Conservation (phyloP, 2,888 invertebrate species). For the Lypha dubia region DNA sequence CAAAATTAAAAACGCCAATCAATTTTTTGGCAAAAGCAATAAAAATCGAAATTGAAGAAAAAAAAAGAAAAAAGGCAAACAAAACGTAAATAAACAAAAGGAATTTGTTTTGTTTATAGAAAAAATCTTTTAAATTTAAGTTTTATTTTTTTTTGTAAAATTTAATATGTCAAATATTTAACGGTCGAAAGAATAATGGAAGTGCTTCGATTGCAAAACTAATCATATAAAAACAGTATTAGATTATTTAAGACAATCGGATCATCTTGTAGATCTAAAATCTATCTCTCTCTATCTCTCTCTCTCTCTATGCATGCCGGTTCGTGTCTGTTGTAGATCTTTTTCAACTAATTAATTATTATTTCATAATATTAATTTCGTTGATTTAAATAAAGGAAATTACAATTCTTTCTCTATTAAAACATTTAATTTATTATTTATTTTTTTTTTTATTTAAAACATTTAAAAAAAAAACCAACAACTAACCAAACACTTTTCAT, state of each 20-base stretch:
- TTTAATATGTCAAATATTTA: constrained; percentile 35
- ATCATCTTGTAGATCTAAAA: no score
- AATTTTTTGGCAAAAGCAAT: constrained; percentile 28
- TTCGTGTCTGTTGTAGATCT: not conserved
- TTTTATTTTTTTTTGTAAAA: no score
- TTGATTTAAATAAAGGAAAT: constrained; percentile 51
- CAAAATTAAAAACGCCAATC: constrained; percentile 1
- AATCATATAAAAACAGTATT: no score
- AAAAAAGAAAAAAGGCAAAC: constrained; percentile 3
- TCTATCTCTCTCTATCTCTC: no score
- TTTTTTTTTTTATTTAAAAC: constrained; percentile 27
- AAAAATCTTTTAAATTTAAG: no score
- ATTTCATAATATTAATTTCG: constrained; percentile 57
- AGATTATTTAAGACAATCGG: no score
- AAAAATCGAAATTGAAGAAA: not conserved
- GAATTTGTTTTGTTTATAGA: not conserved
- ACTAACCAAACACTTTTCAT: constrained; percentile 16
- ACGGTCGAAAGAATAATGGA: not conserved
- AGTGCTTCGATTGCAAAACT: not conserved
- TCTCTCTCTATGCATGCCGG: not conserved
- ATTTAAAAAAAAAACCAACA: constrained; percentile 42
- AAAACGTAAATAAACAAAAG: not conserved
- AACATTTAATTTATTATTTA: constrained; percentile 24
- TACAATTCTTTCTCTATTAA: constrained; percentile 28
- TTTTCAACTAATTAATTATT: not conserved